Evolutionary conservation across 2,113 vertebrate species (phyloP), one percentile per base, ranked within the genome.

Genomic region (Pseudonaja textilis): DNA sequence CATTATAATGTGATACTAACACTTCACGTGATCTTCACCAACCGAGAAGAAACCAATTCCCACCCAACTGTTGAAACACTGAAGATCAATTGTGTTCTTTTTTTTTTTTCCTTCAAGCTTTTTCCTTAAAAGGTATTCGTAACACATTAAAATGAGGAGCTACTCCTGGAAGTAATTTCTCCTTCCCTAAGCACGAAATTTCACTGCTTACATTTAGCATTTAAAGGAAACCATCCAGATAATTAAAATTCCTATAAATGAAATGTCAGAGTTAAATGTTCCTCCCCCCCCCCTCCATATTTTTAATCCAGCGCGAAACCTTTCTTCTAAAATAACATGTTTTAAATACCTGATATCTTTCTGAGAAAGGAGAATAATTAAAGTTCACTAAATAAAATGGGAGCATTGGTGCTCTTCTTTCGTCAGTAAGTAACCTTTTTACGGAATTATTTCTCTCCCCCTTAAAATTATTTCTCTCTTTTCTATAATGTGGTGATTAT

Each of bases 181-280:
- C 94, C 93, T 96, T 95, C 94, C 96, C 91, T 96, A 97, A 97
- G 96, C 97, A 97, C 93, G 97, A 96, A 97, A 97, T 97, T 97
- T 96, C 95, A 95, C 95, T 96, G 93, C 96, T 96, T 97, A 97
- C 94, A n/a, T 96, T 96, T 97, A 97, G 92, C 96, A 97, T 98
- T 98, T 98, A 97, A 97, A 97, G 94, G 97, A 98, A 97, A 97
- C 96, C 96, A 97, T 97, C 96, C 96, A 97, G 96, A 97, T 97
- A 98, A 98, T 97, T 97, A 97, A 98, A 98, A 97, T 97, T 91
- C 93, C 97, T 97, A 96, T 97, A 98, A 97, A 97, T 96, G 96
- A 97, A 98, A 98, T 97, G 97, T 97, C 96, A 97, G 96, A 97
- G 91, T 97, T 97, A 97, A 98, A 98, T 97, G 95, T 97, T 97